Evolutionary conservation across 2,797 vertebrate species (phyloP), one percentile per base, ranked within the genome.

Genomic region (Amazona ochrocephala): DNA sequence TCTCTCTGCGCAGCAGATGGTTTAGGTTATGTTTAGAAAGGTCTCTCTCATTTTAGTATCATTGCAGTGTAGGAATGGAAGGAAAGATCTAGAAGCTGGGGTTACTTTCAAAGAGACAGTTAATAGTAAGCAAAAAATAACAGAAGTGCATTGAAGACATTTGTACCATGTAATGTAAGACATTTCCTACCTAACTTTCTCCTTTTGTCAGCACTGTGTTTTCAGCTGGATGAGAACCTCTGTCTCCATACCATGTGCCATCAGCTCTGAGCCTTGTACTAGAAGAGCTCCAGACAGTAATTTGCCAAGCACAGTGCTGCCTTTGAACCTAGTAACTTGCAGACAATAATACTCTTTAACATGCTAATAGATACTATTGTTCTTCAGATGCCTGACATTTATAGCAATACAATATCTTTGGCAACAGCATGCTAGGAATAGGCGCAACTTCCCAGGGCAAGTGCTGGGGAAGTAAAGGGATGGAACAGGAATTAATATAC

Each of bases 361-460:
- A 87, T 94, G 87, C 66, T 94, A 96, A 96, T 95, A 89, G 89
- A 65, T 73, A 54, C 39, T 56, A 95, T 95, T 94, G 93, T 96
- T 95, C 90, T 94, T 91, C 88, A 93, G 80, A 88, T 41, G 77
- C 50, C 74, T 95, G 95, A 94, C 94, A 84, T 95, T 94, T 95
- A 84, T 32, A 86, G 90, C 91, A 93, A 81, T 76, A 23, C 54
- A 78, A 82, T 64, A 73, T 84, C 85, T 83, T 67, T 60, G 51
- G 44, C 6, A 67, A 84, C 72, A 71, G 37, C 78, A 18, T 18
- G 76, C 84, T 66, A 71, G 89, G 26, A 67, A 66, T 4, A 54
- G 61, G 87, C 61, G 32, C 2, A 2, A 44, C 85, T 94, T 93
- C 82, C 79, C 88, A 67, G 48, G 45, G 37, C 75, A 79, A 83